Evolutionary conservation across 2,113 vertebrate genomes (phyloP), one percentile per base, ranked within the genome.

Genomic region (Himantopus leucocephalus): DNA sequence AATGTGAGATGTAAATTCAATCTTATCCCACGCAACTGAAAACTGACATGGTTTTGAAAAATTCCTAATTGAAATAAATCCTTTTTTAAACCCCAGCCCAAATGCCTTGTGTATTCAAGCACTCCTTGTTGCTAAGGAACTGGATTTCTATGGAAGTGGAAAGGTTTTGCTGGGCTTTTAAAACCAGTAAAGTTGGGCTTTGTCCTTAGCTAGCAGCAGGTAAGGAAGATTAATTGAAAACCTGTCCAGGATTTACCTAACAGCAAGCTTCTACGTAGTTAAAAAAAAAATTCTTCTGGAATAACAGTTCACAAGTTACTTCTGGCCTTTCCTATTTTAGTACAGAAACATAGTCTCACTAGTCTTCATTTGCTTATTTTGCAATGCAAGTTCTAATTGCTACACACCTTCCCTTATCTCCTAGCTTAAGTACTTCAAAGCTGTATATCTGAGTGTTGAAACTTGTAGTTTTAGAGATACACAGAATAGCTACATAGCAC

Each of bases 51-150:
- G 17, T 55, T 85, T 53, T 67, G 37, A 72, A 91, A 94, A 76
- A 91, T 14, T 83, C 19, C 24, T 41, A 75, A 68, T 29, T 79
- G 22, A 86, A 83, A 63, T 86, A 83, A 48, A 91, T 50, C 20
- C 22, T 68, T 91, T 95, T 64, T 80, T 89, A 58, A 91, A 92
- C 68, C 7, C 88, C 26, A 63, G 27, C 91, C 23, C 48, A 75
- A 79, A 86, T 76, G 6, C 12, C 4, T 10, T 63, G 4, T 39
- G 10, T 52, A 84, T n/a, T 68, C 45, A 86, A 83, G n/a, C 20
- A 29, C 26, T 84, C 26, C 59, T 58, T 72, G 75, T 91, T 96
- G 90, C 76, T 93, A 94, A 91, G 87, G 27, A 93, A 91, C 88
- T 37, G 29, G 17, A 59, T 52, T 80, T 71, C 55, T 68, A 63